Evolutionary conservation across 2,888 invertebrate genomes (phyloP), one percentile per base, ranked within the genome.

Genomic region (Trichopoda pennipes): DNA sequence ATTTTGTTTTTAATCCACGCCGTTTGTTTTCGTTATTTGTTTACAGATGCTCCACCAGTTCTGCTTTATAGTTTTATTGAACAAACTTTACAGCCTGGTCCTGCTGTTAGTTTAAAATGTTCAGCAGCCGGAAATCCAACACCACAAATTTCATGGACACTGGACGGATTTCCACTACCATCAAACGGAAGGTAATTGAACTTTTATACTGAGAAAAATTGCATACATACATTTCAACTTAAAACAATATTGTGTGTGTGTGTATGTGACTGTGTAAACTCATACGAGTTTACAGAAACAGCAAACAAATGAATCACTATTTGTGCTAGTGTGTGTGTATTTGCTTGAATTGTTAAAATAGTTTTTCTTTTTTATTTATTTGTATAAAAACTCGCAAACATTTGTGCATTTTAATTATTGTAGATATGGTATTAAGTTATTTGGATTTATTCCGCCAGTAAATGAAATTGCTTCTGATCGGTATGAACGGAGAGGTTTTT

Each of bases 71-170:
- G 94, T 88, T 95, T 95, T 92, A 94, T 95, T 88, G 95, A 95
- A 89, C 95, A 95, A 91, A 96, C 95, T 76, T 92, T 95, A 75
- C 95, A 95, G 87, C 94, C 95, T 10, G 96, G 96, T 66, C 95
- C 95, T 69, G 94, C 94, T 81, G 95, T 96, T 85, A 95, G 95
- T 81, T 92, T 96, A 85, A 95, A 95, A 91, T 96, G 96, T 89
- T 94, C 94, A 84, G 94, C 95, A 85, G 93, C 94, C 86, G 95
- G 95, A 86, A 95, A 95, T 92, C 96, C 96, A 80, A 94, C 95
- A 83, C 96, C 96, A 64, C 94, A 94, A 90, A 94, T 96, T 89
- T 93, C 94, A 84, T 96, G 96, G 96, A 93, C 94, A 84, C 92
- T 95, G 87, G 95, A 95, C 90, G 95, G 95, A 85, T 95, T 95